phyloP scores from a whole-genome alignment of 1,140 invertebrate genomes.

The Trichonephila clavipes region DNA sequence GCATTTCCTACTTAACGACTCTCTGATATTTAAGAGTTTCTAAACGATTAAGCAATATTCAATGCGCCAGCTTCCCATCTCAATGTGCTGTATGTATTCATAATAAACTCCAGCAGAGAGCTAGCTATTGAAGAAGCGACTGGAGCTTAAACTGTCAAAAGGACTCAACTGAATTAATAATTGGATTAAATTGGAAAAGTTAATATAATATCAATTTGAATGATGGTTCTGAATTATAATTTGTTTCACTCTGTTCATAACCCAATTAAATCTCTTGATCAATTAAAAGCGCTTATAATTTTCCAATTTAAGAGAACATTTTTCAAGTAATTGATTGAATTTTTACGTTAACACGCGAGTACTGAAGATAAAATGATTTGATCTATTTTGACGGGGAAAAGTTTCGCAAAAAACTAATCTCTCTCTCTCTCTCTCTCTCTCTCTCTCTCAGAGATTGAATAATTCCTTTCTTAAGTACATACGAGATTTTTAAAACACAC shows the following conservation, averaged over 20 bases:
- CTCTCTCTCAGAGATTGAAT: background rate
- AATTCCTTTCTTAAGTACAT: background rate
- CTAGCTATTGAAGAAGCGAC: background rate
- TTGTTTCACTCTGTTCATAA: background rate
- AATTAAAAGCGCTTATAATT: constrained; percentile 5
- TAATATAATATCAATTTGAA: constrained; percentile 27
- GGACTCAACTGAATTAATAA: background rate
- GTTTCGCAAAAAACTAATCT: background rate
- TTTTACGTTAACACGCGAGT: background rate
- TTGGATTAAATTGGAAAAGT: constrained; percentile 1
- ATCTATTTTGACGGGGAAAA: background rate
- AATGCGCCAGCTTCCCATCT: background rate
- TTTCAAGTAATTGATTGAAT: background rate
- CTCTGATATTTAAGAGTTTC: background rate
- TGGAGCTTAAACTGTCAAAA: background rate
- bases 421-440: too few species aligned
- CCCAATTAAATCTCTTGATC: background rate
- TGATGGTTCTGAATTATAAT: background rate
- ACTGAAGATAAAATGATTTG: background rate
- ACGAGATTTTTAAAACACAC: too few species aligned
- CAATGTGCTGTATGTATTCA: background rate
- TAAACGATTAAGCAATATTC: background rate
- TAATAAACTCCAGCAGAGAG: background rate
- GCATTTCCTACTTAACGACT: too few species aligned
- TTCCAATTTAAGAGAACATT: background rate